phyloP scores from a whole-genome alignment of 2,113 vertebrate genomes.

The Prietella phreatophila region DNA sequence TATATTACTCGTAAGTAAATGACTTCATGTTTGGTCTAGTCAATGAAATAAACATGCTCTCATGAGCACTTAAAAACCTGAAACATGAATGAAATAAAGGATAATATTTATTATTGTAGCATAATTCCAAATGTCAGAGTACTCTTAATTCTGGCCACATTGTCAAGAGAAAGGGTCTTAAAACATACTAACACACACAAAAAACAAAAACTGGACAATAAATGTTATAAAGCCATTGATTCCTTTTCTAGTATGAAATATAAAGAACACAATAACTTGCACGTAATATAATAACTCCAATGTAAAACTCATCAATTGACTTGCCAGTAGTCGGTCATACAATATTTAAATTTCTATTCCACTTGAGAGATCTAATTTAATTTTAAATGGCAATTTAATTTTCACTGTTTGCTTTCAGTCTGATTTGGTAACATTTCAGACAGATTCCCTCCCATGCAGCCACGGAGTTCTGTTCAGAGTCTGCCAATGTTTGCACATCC shows the following conservation, averaged over 20 bases:
- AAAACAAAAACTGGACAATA: not conserved
- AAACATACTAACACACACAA: not conserved
- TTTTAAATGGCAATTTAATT: not conserved
- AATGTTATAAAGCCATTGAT: not conserved
- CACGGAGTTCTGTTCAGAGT: not conserved
- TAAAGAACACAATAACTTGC: not conserved
- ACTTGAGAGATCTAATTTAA: conserved; percentile 10
- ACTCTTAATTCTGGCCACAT: not conserved
- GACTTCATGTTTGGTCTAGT: not conserved
- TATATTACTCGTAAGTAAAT: not conserved
- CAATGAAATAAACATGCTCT: not conserved
- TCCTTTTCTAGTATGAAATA: not conserved
- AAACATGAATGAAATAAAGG: not conserved
- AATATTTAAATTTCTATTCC: conserved; percentile 11
- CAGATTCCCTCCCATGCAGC: not conserved
- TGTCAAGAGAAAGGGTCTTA: not conserved
- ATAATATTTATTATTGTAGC: not conserved
- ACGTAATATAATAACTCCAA: not conserved
- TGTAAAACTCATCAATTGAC: not conserved
- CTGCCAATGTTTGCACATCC: conserved; percentile 12
- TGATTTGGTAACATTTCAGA: not conserved
- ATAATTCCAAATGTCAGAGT: not conserved
- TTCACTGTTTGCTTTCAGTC: not conserved
- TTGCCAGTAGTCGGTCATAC: not conserved
- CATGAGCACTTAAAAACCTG: not conserved